Conservation (phyloP, 2,797 vertebrate species). For the Labeo calbasu region DNA sequence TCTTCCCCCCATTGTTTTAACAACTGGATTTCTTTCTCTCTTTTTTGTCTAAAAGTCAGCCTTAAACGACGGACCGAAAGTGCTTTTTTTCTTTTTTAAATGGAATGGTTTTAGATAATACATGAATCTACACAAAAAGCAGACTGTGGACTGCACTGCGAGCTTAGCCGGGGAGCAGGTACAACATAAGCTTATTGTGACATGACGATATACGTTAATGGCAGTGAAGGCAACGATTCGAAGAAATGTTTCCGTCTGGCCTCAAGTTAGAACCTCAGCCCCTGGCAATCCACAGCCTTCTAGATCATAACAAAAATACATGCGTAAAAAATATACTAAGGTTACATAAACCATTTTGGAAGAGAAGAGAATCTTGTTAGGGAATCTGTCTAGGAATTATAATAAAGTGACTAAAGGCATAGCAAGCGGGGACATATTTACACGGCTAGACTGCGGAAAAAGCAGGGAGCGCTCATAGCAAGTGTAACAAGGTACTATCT, state of each 20-base stretch:
- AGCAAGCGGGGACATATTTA: conserved; percentile 82
- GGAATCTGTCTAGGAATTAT: conserved; percentile 77
- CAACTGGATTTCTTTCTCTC: conserved; percentile 66
- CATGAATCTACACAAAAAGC: conserved; percentile 65
- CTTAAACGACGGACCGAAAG: conserved; percentile 87
- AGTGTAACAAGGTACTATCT: conserved; percentile 66
- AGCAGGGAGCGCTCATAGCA: conserved; percentile 71
- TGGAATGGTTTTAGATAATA: conserved; percentile 87
- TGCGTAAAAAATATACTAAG: conserved; percentile 75
- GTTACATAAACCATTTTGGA: conserved; percentile 78
- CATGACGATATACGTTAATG: conserved; percentile 81
- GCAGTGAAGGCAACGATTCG: conserved; percentile 79
- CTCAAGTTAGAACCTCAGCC: conserved; percentile 67
- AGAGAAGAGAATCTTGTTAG: conserved; percentile 83
- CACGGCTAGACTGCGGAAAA: conserved; percentile 79
- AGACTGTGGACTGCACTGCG: conserved; percentile 78
- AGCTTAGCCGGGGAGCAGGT: conserved; percentile 55
- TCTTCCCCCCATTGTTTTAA: conserved; percentile 65
- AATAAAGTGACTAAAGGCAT: conserved; percentile 94
- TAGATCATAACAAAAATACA: conserved; percentile 75
- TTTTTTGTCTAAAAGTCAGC: conserved; percentile 75
- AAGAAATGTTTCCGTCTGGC: conserved; percentile 68
- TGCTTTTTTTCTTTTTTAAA: conserved; percentile 79
- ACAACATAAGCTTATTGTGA: conserved; percentile 73
- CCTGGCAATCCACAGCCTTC: conserved; percentile 77